These are phyloP conservation scores for Heloderma charlesbogerti DNA, from an alignment of 2,113 vertebrate genomes.

Conservation along the genomic window DNA sequence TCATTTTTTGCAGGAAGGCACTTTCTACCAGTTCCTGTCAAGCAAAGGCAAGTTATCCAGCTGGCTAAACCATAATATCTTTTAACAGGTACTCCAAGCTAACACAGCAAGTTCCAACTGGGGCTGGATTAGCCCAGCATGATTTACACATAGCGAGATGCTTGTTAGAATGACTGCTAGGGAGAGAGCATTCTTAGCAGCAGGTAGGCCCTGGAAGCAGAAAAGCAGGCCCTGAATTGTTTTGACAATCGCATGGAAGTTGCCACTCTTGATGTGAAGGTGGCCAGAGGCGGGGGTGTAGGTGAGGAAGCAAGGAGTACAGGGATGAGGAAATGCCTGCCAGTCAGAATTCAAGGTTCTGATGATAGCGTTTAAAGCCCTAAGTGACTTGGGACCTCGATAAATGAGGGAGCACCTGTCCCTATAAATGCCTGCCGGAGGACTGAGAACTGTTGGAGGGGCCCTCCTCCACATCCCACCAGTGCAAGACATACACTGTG, in stretches of 20 bases:
- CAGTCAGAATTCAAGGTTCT: too few relatives aligned
- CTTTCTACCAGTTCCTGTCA: neutral
- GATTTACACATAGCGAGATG: neutral
- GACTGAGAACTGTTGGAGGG: too few relatives aligned
- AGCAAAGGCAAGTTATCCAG: neutral
- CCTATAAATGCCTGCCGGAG: too few relatives aligned
- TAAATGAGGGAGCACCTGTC: too few relatives aligned
- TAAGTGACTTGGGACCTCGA: too few relatives aligned
- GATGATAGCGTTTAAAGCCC: too few relatives aligned
- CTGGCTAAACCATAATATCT: neutral
- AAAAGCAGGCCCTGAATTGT: too few relatives aligned
- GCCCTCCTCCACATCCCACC: too few relatives aligned
- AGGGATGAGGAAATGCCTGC: neutral
- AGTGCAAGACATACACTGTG: too few relatives aligned
- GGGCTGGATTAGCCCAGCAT: neutral
- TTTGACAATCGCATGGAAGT: neutral
- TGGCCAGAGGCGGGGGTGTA: rapidly evolving
- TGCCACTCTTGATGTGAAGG: neutral
- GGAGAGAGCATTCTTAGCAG: neutral
- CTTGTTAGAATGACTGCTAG: neutral
- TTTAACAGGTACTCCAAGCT: neutral
- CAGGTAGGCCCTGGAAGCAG: neutral
- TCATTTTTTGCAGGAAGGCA: neutral
- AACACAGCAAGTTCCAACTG: rapidly evolving
- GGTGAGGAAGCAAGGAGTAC: neutral